phyloP scores from a whole-genome alignment of 2,113 vertebrate genomes.

The Lophius piscatorius region DNA sequence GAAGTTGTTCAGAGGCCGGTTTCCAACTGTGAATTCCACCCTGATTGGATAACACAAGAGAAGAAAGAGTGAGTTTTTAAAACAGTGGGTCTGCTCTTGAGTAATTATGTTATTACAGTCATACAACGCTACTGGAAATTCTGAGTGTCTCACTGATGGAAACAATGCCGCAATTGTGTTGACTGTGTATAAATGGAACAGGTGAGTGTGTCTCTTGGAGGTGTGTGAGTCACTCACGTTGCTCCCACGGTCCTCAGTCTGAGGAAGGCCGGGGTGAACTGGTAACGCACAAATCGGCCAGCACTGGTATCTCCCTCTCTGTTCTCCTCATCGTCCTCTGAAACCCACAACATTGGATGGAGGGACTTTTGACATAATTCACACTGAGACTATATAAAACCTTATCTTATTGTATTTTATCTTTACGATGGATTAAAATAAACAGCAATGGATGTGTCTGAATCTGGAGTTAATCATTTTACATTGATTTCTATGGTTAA shows the following conservation, averaged over 20 bases:
- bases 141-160: slow-evolving; percentile 67
- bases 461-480: too few species aligned
- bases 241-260: slow-evolving; percentile 90
- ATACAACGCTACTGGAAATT: too few species aligned
- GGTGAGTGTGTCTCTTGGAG: slow-evolving; percentile 14
- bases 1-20: slow-evolving; percentile 89
- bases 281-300: slow-evolving; percentile 92
- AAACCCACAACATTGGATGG: slow-evolving; percentile 28
- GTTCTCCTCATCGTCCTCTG: slow-evolving; percentile 77
- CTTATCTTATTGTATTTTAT: background rate
- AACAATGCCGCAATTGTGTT: slow-evolving; percentile 18
- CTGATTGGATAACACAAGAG: slow-evolving; percentile 64
- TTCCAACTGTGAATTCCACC: slow-evolving; percentile 94
- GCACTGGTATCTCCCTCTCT: slow-evolving; percentile 83
- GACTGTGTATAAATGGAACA: slow-evolving; percentile 41
- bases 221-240: slow-evolving; percentile 84
- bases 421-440: background rate
- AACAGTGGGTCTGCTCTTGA: slow-evolving; percentile 76
- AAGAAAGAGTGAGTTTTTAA: background rate
- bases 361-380: slow-evolving; percentile 10
- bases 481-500: too few species aligned
- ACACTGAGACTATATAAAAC: background rate
- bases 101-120: slow-evolving; percentile 81
- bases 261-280: slow-evolving; percentile 93
- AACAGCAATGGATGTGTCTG: too few species aligned